A percentile compares a stretch with the other conserved stretches of the same genome.
Conservation (phyloP, 1,140 invertebrate genomes). For the Drosophila sucinea region DNA sequence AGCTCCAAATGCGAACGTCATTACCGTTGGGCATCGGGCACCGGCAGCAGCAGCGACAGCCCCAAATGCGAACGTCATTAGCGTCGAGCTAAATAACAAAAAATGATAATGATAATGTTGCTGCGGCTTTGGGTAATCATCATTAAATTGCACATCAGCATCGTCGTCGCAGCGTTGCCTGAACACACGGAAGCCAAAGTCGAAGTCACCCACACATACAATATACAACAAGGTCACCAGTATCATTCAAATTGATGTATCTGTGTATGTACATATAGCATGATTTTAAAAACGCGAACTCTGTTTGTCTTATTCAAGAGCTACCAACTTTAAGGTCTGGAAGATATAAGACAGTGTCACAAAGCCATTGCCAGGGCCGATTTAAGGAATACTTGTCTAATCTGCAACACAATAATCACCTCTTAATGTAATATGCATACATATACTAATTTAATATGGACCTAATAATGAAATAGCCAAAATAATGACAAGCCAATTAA, state of each 20-base stretch:
- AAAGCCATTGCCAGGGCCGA: too few species aligned
- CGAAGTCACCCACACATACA: conserved; percentile 12
- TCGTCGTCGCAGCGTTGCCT: conserved; percentile 17
- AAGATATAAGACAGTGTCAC: too few species aligned
- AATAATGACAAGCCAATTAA: too few species aligned
- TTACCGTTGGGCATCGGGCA: conserved; percentile 60
- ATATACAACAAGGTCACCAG: conserved; percentile 47
- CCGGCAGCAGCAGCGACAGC: conserved; percentile 25
- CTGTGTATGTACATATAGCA: not conserved
- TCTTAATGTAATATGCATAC: too few species aligned
- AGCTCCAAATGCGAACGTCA: conserved; percentile 73
- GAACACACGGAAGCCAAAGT: conserved; percentile 11
- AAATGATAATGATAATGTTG: conserved; percentile 81
- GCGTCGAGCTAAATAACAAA: conserved; percentile 78
- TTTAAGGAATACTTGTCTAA: too few species aligned
- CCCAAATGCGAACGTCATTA: conserved; percentile 78
- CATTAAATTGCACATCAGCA: conserved; percentile 71
- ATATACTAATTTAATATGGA: too few species aligned
- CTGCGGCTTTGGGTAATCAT: conserved; percentile 75
- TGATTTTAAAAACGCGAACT: too few species aligned
- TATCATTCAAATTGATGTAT: conserved; percentile 1
- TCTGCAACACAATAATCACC: too few species aligned
- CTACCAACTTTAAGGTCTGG: too few species aligned
- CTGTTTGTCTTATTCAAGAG: too few species aligned
- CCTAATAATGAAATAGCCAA: too few species aligned